Base-by-base conservation (phyloP, 2,797 vertebrate species). In the Sebastes diploproa region DNA sequence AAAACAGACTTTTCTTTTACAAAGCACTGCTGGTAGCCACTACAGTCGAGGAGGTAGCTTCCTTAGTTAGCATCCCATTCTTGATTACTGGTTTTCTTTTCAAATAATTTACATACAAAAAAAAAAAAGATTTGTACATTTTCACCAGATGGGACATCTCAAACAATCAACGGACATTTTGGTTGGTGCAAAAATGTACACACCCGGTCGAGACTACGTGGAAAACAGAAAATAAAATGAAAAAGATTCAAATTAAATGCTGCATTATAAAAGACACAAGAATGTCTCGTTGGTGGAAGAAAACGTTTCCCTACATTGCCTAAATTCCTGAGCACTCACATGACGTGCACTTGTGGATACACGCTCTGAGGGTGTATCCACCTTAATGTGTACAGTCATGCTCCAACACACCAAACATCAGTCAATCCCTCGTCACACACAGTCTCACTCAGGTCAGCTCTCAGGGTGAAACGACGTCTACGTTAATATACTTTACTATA, bases 11-110 rank as follows among this genome's bases (percentile, higher is more conserved):
- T 95, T 74, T 94, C 93, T 78, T 84, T 86, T 61, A 94, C 95
- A 96, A 95, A 96, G 95, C 96, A 95, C 96, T 96, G 96, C 95
- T 96, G 97, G 96, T 95, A 97, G 97, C 95, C 96, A 95, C 96
- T 97, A 97, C 94, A 95, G 93, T 95, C 95, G 92, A 97, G 96
- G 98, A 99, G 98, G 98, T 99, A 99, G 98, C 97, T 98, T 98
- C 97, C 96, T 96, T 96, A 96, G 95, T 97, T 95, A 93, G 94
- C 96, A 97, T 97, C 97, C 96, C 96, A 96, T 96, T 96, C 84
- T 93, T 91, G 88, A 95, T 94, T 94, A 90, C 85, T 77, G 71
- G 59, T 89, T 91, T 91, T 93, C 94, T 96, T 76, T 82, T 94
- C 84, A 96, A 98, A 98, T 97, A 98, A 98, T 97, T 99, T 98